phyloP scores from a whole-genome alignment of 2,888 invertebrate species.

The Erebia ligea region DNA sequence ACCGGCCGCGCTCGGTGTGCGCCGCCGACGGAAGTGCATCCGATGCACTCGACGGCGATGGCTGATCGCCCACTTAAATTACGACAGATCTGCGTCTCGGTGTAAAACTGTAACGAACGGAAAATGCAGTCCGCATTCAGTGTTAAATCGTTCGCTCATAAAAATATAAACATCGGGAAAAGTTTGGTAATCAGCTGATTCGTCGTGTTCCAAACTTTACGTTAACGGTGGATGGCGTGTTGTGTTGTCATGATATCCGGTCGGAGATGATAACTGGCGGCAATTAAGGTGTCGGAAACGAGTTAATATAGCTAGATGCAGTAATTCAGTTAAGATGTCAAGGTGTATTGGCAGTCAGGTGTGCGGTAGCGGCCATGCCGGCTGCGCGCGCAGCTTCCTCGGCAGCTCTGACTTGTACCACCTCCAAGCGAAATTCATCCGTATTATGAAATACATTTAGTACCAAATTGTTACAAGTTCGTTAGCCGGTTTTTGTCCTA shows the following conservation, averaged over 20 bases:
- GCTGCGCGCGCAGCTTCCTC: slow-evolving; percentile 78
- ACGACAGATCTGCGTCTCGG: slow-evolving; percentile 52
- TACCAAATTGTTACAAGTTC: slow-evolving; percentile 55
- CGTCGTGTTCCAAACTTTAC: slow-evolving; percentile 60
- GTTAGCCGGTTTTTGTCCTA: slow-evolving; percentile 67
- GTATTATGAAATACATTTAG: slow-evolving; percentile 63
- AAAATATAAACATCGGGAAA: slow-evolving; percentile 73
- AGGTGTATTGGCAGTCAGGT: slow-evolving; percentile 76
- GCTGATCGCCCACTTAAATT: slow-evolving; percentile 55
- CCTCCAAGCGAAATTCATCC: slow-evolving; percentile 65
- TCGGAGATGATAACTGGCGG: slow-evolving; percentile 51
- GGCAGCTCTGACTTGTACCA: slow-evolving; percentile 60
- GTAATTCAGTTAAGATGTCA: slow-evolving; percentile 71
- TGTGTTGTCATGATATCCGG: slow-evolving; percentile 51
- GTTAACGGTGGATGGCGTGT: slow-evolving; percentile 52
- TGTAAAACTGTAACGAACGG: slow-evolving; percentile 47
- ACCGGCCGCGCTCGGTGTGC: slow-evolving; percentile 61
- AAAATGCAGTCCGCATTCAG: slow-evolving; percentile 60
- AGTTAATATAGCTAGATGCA: slow-evolving; percentile 56
- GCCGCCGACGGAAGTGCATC: slow-evolving; percentile 65
- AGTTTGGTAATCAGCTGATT: slow-evolving; percentile 82
- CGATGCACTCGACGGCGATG: slow-evolving; percentile 59
- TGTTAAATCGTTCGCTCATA: slow-evolving; percentile 58
- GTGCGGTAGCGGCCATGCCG: slow-evolving; percentile 78
- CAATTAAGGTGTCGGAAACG: slow-evolving; percentile 49